Percentiles rank a stretch among this genome's conserved stretches.
phyloP scores from a whole-genome alignment of 2,888 invertebrate genomes.

The Macaria liturata region DNA sequence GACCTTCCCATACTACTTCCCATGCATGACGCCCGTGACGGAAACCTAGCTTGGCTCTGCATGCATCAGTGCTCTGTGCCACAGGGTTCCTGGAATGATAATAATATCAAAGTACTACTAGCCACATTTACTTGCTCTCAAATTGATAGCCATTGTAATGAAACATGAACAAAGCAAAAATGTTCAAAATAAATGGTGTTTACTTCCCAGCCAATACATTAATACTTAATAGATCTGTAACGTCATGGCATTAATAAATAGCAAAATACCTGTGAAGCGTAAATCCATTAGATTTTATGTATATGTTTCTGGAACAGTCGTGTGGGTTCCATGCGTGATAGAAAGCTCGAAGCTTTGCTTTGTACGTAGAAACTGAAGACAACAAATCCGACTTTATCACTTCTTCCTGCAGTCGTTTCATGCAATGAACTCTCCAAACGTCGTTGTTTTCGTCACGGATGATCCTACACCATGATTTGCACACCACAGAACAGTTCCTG shows the following conservation, averaged over 20 bases:
- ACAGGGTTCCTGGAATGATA: slow-evolving; percentile 91
- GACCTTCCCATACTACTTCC: slow-evolving; percentile 99
- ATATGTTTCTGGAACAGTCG: slow-evolving; percentile 98
- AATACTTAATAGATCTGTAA: no score
- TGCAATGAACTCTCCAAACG: slow-evolving; percentile 96
- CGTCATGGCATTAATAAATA: no score
- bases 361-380: slow-evolving; percentile 93
- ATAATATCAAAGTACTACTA: no score
- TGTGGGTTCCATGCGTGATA: slow-evolving; percentile 98
- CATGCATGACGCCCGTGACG: slow-evolving; percentile 96
- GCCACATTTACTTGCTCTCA: no score
- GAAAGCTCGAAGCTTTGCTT: slow-evolving; percentile 96
- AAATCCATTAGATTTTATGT: slow-evolving; percentile 98
- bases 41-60: slow-evolving; percentile 95
- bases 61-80: slow-evolving; percentile 98
- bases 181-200: no score
- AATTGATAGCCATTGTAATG: no score
- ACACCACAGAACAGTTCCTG: slow-evolving; percentile 94
- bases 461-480: slow-evolving; percentile 96
- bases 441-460: slow-evolving; percentile 97
- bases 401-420: slow-evolving; percentile 92
- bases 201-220: no score
- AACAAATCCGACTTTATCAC: slow-evolving; percentile 95
- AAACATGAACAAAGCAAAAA: no score
- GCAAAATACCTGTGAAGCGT: slow-evolving; percentile 91